Base-by-base conservation (phyloP, 2,113 vertebrate species). In the Myotis brandtii region DNA sequence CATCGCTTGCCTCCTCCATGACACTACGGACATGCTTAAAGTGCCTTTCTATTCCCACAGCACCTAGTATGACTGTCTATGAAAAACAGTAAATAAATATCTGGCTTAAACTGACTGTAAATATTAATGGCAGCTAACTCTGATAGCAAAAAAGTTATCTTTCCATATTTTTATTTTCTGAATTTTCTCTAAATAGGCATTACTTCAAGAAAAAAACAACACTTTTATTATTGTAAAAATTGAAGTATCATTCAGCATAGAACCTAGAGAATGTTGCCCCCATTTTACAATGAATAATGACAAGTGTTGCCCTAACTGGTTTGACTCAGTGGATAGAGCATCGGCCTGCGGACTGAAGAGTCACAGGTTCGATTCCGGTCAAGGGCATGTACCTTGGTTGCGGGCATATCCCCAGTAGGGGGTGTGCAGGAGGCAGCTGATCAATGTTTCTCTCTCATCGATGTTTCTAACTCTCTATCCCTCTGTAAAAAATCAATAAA, bases 101-200 rank as follows among this genome's bases (percentile, higher is more conserved):
- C 69, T 73, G 11, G 16, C 32, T 72, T 76, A 85, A 43, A 64
- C 5, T 46, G 27, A 70, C 30, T 21, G 0, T 25, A 76, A 88
- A 70, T 91, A 88, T 73, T 70, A 81, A 94, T 50, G 32, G 21
- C 20, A 56, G 40, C 17, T 93, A 88, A 91, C 43, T 77, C 75
- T 46, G 52, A 76, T 21, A 72, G 11, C n/a, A 66, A 11, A 67
- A 32, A 62, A 70, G 11, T 90, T 6, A 43, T 70, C 32, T 70
- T 83, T 69, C 25, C 3, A 52, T 84, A 66, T 48, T 67, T 43
- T 5, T 64, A 17, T 84, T 87, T 94, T 90, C 91, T 92, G 50
- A 73, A 77, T 94, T 89, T 86, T 66, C 37, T 62, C 18, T 67
- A 13, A 92, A 46, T 54, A 52, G 21, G 27, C 23, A 85, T 46